Evolutionary conservation across 1,140 invertebrate genomes (phyloP).

Genomic region (Hylaeus volcanicus): DNA sequence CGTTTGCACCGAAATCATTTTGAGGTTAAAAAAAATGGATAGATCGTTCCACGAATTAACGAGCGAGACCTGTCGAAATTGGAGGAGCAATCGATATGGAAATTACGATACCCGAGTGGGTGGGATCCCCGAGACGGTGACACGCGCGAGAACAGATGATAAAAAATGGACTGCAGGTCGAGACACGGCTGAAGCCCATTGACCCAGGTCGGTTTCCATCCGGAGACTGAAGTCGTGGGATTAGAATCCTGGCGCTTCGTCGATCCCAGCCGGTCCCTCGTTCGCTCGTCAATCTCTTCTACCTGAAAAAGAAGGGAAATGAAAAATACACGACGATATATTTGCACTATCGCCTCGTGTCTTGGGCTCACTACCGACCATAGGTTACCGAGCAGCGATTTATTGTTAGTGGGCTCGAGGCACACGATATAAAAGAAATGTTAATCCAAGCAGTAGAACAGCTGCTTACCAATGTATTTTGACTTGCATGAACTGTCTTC

Average conservation of each 20-base stretch:
- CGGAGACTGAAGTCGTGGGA: slow-evolving; percentile 22
- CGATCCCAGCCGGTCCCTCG: slow-evolving; percentile 12
- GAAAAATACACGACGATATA: no score
- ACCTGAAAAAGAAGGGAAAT: neutral
- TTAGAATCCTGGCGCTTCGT: slow-evolving; percentile 28
- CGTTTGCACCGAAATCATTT: no score
- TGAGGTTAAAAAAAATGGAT: no score
- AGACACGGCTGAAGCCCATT: slow-evolving; percentile 50
- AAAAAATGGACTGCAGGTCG: slow-evolving; percentile 53
- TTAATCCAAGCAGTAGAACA: no score
- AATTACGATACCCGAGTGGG: slow-evolving; percentile 11
- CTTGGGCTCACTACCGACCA: neutral
- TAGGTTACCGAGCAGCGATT: neutral
- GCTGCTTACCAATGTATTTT: no score
- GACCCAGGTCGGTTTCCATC: slow-evolving; percentile 64
- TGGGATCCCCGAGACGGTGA: slow-evolving; percentile 1
- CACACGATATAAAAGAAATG: no score
- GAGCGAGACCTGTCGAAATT: neutral
- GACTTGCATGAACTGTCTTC: no score
- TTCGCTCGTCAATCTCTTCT: neutral
- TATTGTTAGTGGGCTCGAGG: no score
- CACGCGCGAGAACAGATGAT: slow-evolving; percentile 33
- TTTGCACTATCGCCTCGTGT: neutral
- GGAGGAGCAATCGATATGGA: neutral
- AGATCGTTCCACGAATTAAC: no score